These are phyloP conservation scores for Hyla sarda DNA, from an alignment of 2,113 vertebrate genomes.

Conservation along the genomic window DNA sequence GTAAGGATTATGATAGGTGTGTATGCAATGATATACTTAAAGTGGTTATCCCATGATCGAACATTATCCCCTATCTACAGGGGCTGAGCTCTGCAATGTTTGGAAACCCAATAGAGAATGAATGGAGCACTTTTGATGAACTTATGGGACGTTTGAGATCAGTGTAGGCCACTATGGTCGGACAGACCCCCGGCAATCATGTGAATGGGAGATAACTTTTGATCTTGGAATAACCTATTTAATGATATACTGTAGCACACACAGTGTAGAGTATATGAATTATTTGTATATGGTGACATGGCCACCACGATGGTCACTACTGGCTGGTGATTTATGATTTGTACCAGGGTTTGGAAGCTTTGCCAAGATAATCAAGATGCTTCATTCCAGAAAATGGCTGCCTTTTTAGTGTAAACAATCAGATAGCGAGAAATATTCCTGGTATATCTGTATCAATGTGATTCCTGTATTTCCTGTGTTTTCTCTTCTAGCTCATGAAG, in stretches of 20 bases:
- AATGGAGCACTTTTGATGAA: no score
- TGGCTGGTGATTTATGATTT: neutral
- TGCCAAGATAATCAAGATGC: neutral
- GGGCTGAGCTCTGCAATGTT: no score
- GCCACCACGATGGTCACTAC: neutral
- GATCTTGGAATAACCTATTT: no score
- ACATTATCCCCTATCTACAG: no score
- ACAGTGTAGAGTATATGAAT: neutral
- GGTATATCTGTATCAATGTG: neutral
- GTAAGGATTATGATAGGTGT: no score
- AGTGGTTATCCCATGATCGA: no score
- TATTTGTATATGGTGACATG: neutral
- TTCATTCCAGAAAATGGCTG: neutral
- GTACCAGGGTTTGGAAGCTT: neutral
- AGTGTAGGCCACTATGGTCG: no score
- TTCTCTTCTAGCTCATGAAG: slow-evolving; percentile 5
- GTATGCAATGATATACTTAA: no score
- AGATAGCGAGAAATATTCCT: neutral
- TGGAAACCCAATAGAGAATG: no score
- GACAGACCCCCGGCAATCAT: no score
- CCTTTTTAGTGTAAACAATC: neutral
- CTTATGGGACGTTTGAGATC: no score
- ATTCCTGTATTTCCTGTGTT: slow-evolving; percentile 12
- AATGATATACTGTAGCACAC: neutral
- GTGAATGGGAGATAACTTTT: no score